A percentile compares a stretch with the other conserved stretches of the same genome.
Conservation (phyloP, 2,113 vertebrate species). For the Phalacrocorax carbo region DNA sequence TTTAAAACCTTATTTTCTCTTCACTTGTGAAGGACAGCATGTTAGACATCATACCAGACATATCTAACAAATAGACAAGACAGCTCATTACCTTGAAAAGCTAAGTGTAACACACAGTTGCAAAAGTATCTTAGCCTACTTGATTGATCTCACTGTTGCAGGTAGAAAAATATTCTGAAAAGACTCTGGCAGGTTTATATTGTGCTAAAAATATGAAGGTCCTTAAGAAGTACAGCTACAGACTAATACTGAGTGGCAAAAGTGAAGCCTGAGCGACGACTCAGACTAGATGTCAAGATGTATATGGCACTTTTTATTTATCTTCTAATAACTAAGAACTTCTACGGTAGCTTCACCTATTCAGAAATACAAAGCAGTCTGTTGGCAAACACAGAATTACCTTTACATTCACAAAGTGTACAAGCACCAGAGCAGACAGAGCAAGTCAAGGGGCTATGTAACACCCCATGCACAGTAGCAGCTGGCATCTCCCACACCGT, state of each 20-base stretch:
- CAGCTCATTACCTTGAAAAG: neutral
- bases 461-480: neutral
- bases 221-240: neutral
- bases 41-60: neutral
- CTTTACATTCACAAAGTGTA: neutral
- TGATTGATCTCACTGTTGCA: neutral
- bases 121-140: neutral
- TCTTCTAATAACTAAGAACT: neutral
- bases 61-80: neutral
- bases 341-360: neutral
- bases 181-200: neutral
- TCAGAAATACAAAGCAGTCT: neutral
- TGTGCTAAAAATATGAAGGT: neutral
- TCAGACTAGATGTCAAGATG: neutral
- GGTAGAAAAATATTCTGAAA: neutral
- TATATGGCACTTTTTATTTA: neutral
- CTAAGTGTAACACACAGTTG: neutral
- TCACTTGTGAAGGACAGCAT: neutral
- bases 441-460: neutral
- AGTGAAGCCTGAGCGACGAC: neutral
- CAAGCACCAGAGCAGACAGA: neutral
- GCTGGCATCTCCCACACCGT: accelerated
- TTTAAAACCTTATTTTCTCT: neutral
- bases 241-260: neutral
- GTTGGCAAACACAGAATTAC: neutral